Conservation (phyloP, 2,113 vertebrate genomes). For the Sebastes fasciatus region DNA sequence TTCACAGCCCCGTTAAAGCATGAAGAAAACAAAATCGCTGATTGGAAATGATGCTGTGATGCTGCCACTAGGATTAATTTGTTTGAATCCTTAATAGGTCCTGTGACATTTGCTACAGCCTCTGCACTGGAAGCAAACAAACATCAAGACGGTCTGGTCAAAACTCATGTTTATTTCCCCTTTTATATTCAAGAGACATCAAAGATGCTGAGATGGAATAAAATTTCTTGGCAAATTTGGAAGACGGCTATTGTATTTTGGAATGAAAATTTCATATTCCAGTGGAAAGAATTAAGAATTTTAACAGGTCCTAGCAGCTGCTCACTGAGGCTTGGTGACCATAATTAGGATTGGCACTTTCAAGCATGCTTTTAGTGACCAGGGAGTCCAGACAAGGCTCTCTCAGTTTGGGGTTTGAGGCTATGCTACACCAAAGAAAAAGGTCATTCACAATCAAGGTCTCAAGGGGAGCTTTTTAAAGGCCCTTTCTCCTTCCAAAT, state of each 20-base stretch:
- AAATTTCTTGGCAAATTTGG: neutral
- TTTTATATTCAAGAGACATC: conserved; percentile 24
- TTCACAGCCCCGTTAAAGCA: conserved; percentile 14
- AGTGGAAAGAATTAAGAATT: conserved; percentile 57
- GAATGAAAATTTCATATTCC: conserved; percentile 43
- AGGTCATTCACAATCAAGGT: conserved; percentile 81
- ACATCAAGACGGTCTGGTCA: conserved; percentile 4
- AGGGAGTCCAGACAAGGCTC: conserved; percentile 76
- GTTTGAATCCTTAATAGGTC: conserved; percentile 17
- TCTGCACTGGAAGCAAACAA: conserved; percentile 34
- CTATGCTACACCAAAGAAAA: conserved; percentile 76
- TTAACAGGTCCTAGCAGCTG: conserved; percentile 68
- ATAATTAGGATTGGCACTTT: conserved; percentile 81
- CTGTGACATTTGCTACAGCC: conserved; percentile 14
- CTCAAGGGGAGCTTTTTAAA: conserved; percentile 69
- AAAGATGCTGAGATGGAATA: conserved; percentile 1
- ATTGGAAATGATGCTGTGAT: conserved; percentile 15
- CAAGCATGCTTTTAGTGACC: conserved; percentile 75
- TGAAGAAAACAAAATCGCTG: conserved; percentile 7
- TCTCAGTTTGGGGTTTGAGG: conserved; percentile 79
- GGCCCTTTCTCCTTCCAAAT: conserved; percentile 66
- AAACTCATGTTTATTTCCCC: conserved; percentile 14
- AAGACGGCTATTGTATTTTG: conserved; percentile 17
- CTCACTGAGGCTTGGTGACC: conserved; percentile 67
- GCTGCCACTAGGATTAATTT: conserved; percentile 19